phyloP scores from a whole-genome alignment of 2,113 vertebrate species.

The Channa argus region DNA sequence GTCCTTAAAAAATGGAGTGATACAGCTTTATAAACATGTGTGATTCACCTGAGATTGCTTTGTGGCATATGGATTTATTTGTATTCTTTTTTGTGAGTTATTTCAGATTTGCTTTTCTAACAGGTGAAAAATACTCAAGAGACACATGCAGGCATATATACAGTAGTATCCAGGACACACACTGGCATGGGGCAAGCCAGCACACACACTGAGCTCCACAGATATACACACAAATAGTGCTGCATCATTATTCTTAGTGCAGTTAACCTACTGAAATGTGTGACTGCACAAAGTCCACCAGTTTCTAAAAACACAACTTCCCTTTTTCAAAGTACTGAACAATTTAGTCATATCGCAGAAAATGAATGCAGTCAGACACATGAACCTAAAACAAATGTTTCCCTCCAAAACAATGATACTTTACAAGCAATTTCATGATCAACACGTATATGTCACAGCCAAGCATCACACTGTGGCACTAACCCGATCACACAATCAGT shows the following conservation, averaged over 20 bases:
- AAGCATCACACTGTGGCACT: background rate
- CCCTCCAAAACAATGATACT: background rate
- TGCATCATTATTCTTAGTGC: slow-evolving; percentile 16
- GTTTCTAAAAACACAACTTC: slow-evolving; percentile 2
- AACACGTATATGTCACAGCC: background rate
- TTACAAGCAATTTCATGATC: background rate
- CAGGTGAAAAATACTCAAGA: slow-evolving; percentile 16
- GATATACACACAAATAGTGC: background rate
- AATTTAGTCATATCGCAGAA: background rate
- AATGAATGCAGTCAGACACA: background rate
- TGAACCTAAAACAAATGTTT: background rate
- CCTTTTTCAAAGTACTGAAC: background rate
- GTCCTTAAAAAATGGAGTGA: background rate
- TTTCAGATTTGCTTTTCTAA: slow-evolving; percentile 8
- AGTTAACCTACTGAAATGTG: slow-evolving; percentile 6
- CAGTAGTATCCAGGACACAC: slow-evolving; percentile 29
- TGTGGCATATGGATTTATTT: slow-evolving; percentile 18
- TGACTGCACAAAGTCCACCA: slow-evolving; percentile 7
- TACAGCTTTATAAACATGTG: background rate
- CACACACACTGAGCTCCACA: background rate
- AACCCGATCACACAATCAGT: slow-evolving; percentile 12
- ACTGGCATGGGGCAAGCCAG: background rate
- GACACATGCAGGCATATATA: background rate
- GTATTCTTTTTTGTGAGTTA: background rate
- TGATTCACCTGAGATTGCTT: slow-evolving; percentile 1